Evolutionary conservation across 2,888 invertebrate genomes (phyloP).

Genomic region (Macropis europaea): DNA sequence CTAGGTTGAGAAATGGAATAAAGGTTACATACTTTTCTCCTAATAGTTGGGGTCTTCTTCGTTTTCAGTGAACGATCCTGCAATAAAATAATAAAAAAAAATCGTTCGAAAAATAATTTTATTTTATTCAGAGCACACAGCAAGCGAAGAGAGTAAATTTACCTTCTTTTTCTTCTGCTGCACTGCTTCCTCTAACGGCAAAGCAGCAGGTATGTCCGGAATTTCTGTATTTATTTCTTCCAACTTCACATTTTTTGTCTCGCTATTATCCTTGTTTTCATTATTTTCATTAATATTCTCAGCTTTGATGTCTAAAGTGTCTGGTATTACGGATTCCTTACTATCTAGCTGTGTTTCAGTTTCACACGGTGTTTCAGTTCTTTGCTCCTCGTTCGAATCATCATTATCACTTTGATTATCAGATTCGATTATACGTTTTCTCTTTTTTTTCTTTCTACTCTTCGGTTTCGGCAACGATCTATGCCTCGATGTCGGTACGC

Average conservation of each 20-base stretch:
- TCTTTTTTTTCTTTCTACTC: conserved; percentile 80
- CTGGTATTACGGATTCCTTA: conserved; percentile 6
- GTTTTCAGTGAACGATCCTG: conserved; percentile 43
- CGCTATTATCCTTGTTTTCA: conserved; percentile 59
- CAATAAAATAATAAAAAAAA: conserved; percentile 4
- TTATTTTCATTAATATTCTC: conserved; percentile 39
- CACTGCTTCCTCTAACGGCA: conserved; percentile 32
- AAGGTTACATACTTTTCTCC: conserved; percentile 53
- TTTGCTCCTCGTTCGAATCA: conserved; percentile 76
- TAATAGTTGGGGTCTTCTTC: conserved; percentile 51
- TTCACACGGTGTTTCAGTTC: conserved; percentile 82
- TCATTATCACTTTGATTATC: conserved; percentile 79
- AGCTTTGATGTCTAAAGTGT: conserved; percentile 24
- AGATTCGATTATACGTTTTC: conserved; percentile 77
- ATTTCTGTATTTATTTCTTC: conserved; percentile 18
- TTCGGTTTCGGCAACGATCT: conserved; percentile 72
- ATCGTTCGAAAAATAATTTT: neutral
- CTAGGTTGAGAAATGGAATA: neutral
- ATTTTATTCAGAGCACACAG: neutral
- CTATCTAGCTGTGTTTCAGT: conserved; percentile 68
- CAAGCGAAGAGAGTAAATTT: neutral
- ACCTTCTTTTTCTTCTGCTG: conserved; percentile 59
- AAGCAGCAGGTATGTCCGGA: conserved; percentile 16
- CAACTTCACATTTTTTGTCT: conserved; percentile 27
- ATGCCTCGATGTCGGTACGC: conserved; percentile 65